Percentiles rank a stretch among this genome's conserved stretches.
Evolutionary conservation across 2,797 vertebrate genomes (phyloP).

Genomic region (Pangasius djambal): DNA sequence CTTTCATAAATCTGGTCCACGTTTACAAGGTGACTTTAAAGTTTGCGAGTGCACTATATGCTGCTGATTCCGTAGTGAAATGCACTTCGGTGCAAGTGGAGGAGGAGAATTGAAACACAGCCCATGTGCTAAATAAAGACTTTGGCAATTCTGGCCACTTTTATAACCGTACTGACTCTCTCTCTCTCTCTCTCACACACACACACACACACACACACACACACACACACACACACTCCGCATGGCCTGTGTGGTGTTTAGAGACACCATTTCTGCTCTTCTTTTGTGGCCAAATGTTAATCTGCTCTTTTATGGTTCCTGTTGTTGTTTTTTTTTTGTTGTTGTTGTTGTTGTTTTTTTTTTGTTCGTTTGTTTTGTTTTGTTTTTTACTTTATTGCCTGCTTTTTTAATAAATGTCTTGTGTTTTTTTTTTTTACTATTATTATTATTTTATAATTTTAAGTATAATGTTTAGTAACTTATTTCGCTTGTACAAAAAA

Average conservation of each 20-base stretch:
- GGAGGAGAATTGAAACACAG: not conserved
- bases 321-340: slow-evolving; percentile 22
- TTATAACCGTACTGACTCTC: not conserved
- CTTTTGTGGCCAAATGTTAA: slow-evolving; percentile 66
- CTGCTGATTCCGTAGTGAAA: not conserved
- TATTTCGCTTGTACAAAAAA: slow-evolving; percentile 82
- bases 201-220: slow-evolving; percentile 20
- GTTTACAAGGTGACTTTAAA: not conserved
- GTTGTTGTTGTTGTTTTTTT: not conserved
- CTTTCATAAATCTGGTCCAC: not conserved
- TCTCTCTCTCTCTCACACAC: not conserved
- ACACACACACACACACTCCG: slow-evolving; percentile 32
- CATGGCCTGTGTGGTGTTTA: slow-evolving; percentile 38
- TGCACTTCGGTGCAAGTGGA: not conserved
- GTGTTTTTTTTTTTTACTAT: slow-evolving; percentile 60
- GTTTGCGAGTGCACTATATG: slow-evolving; percentile 8
- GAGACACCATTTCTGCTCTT: slow-evolving; percentile 41
- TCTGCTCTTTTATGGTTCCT: slow-evolving; percentile 63
- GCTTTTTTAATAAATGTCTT: slow-evolving; percentile 35
- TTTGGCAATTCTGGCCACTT: not conserved
- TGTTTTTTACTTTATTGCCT: slow-evolving; percentile 41
- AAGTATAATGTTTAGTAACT: slow-evolving; percentile 80
- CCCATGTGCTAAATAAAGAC: not conserved
- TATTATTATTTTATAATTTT: slow-evolving; percentile 69
- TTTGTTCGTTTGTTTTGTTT: not conserved